phyloP scores from a whole-genome alignment of 2,888 invertebrate species.

The Ornithoptera alexandrae region DNA sequence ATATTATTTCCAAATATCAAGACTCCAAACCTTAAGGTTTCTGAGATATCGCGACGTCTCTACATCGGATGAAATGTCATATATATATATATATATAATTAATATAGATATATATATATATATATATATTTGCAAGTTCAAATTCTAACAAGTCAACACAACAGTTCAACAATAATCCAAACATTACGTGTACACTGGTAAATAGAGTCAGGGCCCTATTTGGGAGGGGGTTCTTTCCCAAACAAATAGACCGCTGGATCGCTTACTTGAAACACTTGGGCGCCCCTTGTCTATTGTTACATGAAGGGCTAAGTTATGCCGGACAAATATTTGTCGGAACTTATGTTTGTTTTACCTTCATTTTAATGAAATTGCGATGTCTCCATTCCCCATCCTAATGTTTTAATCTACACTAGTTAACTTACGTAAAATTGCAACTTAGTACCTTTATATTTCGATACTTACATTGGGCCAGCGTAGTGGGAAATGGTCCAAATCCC shows the following conservation, averaged over 20 bases:
- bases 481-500: too few species aligned
- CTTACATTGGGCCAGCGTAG: too few species aligned
- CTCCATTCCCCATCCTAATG: not conserved
- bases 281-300: conserved; percentile 31
- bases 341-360: conserved; percentile 15
- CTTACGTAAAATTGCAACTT: too few species aligned
- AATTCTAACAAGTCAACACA: not conserved
- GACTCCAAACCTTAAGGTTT: too few species aligned
- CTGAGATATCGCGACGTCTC: not conserved
- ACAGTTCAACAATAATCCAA: conserved; percentile 7
- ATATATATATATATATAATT: too few species aligned
- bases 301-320: conserved; percentile 27
- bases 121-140: not conserved
- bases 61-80: too few species aligned
- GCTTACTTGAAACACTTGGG: conserved; percentile 32
- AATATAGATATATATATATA: not conserved
- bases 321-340: conserved; percentile 22
- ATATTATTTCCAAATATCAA: too few species aligned
- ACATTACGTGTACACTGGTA: conserved; percentile 10
- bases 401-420: too few species aligned
- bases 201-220: conserved; percentile 27
- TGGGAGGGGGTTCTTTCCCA: conserved; percentile 26
- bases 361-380: conserved; percentile 11
- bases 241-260: conserved; percentile 33
- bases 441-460: too few species aligned